Conservation (phyloP, 2,888 invertebrate genomes). For the Cataglyphis altisquamis region DNA sequence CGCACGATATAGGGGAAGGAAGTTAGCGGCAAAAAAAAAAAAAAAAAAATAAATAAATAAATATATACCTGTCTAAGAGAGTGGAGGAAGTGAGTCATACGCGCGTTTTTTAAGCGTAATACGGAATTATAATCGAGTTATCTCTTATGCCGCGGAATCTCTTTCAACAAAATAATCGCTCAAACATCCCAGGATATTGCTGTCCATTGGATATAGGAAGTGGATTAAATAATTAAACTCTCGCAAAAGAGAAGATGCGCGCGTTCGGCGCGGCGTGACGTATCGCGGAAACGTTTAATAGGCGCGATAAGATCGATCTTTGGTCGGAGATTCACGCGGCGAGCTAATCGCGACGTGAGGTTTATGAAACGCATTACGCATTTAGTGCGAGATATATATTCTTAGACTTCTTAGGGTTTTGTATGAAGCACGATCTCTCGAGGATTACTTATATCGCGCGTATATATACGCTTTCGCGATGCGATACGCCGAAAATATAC, state of each 20-base stretch:
- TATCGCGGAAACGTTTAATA: constrained; percentile 41
- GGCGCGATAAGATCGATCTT: constrained; percentile 27
- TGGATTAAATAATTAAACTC: constrained; percentile 42
- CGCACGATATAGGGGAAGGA: constrained; percentile 33
- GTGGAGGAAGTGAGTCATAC: constrained; percentile 37
- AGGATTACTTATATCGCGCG: not conserved
- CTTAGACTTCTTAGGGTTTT: not conserved
- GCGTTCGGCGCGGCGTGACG: not conserved
- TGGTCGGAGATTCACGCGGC: not conserved
- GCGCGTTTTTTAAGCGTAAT: constrained; percentile 7
- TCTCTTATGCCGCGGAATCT: constrained; percentile 18
- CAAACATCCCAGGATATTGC: constrained; percentile 43
- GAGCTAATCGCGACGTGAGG: not conserved
- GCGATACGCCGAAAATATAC: not conserved
- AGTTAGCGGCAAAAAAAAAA: constrained; percentile 31
- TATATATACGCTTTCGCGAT: not conserved
- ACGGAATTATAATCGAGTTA: not conserved
- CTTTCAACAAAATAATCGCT: constrained; percentile 9
- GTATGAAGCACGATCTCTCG: not conserved
- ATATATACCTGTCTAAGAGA: not conserved
- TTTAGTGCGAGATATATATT: not conserved
- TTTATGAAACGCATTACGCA: constrained; percentile 5
- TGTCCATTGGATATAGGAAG: constrained; percentile 32
- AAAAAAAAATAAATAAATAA: constrained; percentile 10
- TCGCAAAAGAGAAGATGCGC: constrained; percentile 8